Percentiles rank a stretch among this genome's conserved stretches.
phyloP scores from a whole-genome alignment of 2,797 vertebrate genomes.

The Odontamblyopus lacepedii region DNA sequence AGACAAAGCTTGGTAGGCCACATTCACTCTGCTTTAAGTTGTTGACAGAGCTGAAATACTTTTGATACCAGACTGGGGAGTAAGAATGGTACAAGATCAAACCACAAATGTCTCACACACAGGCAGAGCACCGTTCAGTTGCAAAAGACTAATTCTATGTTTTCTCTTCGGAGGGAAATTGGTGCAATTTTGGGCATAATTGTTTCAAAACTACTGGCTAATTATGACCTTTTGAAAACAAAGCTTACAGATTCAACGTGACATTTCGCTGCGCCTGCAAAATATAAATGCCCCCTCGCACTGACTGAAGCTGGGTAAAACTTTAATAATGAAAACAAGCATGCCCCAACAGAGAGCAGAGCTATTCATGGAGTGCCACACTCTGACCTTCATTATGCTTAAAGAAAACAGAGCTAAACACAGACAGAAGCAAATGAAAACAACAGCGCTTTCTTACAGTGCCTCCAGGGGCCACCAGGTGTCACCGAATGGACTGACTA shows the following conservation, averaged over 20 bases:
- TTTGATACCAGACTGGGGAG: conserved; percentile 36
- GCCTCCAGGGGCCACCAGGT: conserved; percentile 9
- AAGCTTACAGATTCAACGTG: conserved; percentile 68
- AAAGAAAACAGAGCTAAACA: conserved; percentile 13
- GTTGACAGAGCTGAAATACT: conserved; percentile 35
- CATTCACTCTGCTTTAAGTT: conserved; percentile 23
- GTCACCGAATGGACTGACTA: conserved; percentile 5
- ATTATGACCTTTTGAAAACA: conserved; percentile 74
- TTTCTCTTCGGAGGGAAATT: conserved; percentile 66
- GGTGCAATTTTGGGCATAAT: conserved; percentile 70
- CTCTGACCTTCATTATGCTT: conserved; percentile 32
- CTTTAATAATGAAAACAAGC: conserved; percentile 61
- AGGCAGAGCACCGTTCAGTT: conserved; percentile 25
- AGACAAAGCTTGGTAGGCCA: neutral
- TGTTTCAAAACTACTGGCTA: conserved; percentile 70
- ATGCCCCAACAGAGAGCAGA: conserved; percentile 36
- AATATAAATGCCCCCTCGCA: conserved; percentile 56
- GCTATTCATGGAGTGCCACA: conserved; percentile 25
- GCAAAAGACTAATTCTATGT: conserved; percentile 60
- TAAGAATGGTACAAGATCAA: conserved; percentile 42
- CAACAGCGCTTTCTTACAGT: neutral
- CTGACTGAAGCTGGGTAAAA: conserved; percentile 56
- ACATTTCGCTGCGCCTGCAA: conserved; percentile 66
- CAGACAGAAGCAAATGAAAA: conserved; percentile 13
- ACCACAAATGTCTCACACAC: conserved; percentile 60